A percentile compares a stretch with the other conserved stretches of the same genome.
Evolutionary conservation across 1,140 invertebrate species (phyloP).

Genomic region (Plectus sambesii): DNA sequence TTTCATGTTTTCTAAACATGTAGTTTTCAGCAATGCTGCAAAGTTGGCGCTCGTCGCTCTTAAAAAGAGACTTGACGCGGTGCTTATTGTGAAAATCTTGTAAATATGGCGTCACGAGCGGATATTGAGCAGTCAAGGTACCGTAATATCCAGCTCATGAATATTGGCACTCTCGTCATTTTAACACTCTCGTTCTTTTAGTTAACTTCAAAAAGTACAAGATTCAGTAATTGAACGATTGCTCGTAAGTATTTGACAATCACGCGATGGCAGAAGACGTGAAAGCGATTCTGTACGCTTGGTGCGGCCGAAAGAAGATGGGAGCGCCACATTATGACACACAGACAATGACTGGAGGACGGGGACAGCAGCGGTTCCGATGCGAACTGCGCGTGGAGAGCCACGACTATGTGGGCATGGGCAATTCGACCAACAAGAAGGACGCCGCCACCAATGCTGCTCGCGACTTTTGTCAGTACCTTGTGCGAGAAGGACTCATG

Average conservation of each 20-base stretch:
- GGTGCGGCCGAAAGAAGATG: not conserved
- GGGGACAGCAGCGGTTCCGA: not conserved
- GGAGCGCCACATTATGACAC: not conserved
- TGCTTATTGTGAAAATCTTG: no score
- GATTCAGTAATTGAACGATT: no score
- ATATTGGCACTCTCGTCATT: not conserved
- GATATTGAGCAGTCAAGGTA: no score
- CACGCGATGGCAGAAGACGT: no score
- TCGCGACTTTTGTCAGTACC: not conserved
- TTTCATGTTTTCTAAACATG: no score
- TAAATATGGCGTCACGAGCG: no score
- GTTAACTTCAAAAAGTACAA: no score
- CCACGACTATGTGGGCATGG: not conserved
- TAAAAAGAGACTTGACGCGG: no score
- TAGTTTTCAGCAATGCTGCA: no score
- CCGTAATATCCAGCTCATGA: no score
- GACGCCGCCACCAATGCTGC: not conserved
- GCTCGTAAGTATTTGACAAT: no score
- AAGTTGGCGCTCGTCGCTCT: no score
- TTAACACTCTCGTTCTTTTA: not conserved
- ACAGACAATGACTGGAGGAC: not conserved
- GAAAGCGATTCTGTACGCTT: not conserved
- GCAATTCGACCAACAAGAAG: not conserved
- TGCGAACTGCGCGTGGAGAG: not conserved
- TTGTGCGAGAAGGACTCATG: not conserved